Conservation (phyloP, 2,888 invertebrate species). For the Phragmatobia fuliginosa region DNA sequence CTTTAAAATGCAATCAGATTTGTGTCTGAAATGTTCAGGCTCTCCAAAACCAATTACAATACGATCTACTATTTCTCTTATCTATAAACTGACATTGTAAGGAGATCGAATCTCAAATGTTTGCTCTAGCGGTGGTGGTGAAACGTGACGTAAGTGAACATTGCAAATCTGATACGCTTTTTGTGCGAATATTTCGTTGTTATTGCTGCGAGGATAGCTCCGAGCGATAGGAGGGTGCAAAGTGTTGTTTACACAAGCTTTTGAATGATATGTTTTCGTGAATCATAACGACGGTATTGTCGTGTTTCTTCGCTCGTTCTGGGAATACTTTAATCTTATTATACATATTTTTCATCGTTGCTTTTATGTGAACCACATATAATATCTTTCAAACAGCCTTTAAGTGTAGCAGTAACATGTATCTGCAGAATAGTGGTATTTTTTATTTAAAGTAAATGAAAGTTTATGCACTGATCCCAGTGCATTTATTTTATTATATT, state of each 20-base stretch:
- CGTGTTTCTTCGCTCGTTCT: background rate
- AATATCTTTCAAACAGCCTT: background rate
- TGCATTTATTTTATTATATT: too few species aligned
- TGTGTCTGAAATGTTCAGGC: slow-evolving; percentile 20
- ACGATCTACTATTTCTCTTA: slow-evolving; percentile 38
- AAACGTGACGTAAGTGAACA: slow-evolving; percentile 36
- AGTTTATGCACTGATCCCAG: background rate
- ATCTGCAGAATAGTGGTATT: background rate
- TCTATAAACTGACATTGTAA: slow-evolving; percentile 35
- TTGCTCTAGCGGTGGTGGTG: slow-evolving; percentile 32
- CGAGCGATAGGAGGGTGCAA: background rate
- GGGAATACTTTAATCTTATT: background rate
- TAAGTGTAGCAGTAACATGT: background rate
- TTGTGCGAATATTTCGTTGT: slow-evolving; percentile 27
- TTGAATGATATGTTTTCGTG: slow-evolving; percentile 13
- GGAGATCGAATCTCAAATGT: slow-evolving; percentile 43
- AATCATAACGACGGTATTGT: slow-evolving; percentile 5
- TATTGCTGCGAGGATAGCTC: slow-evolving; percentile 1
- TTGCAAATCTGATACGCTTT: slow-evolving; percentile 43
- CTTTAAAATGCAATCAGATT: background rate
- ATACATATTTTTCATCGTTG: background rate
- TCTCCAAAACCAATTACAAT: slow-evolving; percentile 26
- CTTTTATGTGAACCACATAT: background rate
- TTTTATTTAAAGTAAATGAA: background rate
- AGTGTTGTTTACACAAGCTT: slow-evolving; percentile 14